Evolutionary conservation across 2,888 invertebrate genomes (phyloP).

Genomic region (Neocrepidodera transversa): DNA sequence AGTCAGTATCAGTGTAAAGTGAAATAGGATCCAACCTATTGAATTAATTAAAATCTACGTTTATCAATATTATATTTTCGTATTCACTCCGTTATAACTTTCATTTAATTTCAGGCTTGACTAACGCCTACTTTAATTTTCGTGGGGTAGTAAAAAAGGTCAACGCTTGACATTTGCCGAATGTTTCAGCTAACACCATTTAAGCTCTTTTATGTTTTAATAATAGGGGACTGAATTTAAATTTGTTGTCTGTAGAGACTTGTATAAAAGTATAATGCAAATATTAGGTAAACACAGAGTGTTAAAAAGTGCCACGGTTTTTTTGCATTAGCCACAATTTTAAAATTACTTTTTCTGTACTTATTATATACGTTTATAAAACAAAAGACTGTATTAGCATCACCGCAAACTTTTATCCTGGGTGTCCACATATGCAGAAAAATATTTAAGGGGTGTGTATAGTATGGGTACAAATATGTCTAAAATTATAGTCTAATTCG

Average conservation of each 20-base stretch:
- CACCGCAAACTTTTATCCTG: too few species aligned
- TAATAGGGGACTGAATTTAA: constrained; percentile 7
- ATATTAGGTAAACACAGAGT: too few species aligned
- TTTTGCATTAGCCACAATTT: too few species aligned
- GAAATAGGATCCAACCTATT: constrained; percentile 19
- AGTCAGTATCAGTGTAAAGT: neutral
- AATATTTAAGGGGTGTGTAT: too few species aligned
- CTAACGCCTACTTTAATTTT: constrained; percentile 54
- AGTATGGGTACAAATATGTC: too few species aligned
- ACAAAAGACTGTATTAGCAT: too few species aligned
- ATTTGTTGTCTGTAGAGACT: neutral
- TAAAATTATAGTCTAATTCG: too few species aligned
- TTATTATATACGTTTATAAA: too few species aligned
- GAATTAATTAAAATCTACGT: constrained; percentile 23
- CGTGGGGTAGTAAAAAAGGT: constrained; percentile 52
- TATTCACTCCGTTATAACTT: constrained; percentile 43
- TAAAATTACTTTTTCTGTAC: too few species aligned
- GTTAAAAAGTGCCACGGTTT: too few species aligned
- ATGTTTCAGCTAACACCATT: constrained; percentile 41
- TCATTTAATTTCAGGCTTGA: constrained; percentile 54
- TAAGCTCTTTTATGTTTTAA: constrained; percentile 36
- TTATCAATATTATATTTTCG: constrained; percentile 27
- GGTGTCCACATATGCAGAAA: too few species aligned
- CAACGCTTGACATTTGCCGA: constrained; percentile 50
- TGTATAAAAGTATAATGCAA: too few species aligned